These are phyloP conservation scores for Drosophila repletoides DNA, from an alignment of 1,140 invertebrate genomes.

Conservation along the genomic window DNA sequence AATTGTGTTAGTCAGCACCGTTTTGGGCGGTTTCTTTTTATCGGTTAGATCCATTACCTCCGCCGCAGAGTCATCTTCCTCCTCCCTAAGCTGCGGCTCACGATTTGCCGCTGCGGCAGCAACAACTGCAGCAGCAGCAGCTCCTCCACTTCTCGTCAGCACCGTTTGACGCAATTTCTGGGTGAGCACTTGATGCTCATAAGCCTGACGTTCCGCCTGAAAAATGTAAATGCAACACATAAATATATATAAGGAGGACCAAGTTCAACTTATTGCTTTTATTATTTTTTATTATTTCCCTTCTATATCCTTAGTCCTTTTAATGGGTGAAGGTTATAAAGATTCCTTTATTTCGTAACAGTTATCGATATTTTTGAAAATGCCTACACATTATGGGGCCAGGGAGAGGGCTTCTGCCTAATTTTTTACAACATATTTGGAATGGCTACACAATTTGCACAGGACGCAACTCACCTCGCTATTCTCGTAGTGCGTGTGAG, in stretches of 20 bases:
- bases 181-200: conserved; percentile 84
- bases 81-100: conserved; percentile 83
- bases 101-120: conserved; percentile 86
- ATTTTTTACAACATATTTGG: not conserved
- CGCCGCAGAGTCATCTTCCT: conserved; percentile 85
- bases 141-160: conserved; percentile 87
- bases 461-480: conserved; percentile 84
- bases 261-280: too few species aligned
- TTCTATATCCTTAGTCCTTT: too few species aligned
- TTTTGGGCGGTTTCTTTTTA: conserved; percentile 84
- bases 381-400: too few species aligned
- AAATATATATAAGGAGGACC: too few species aligned
- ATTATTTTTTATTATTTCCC: too few species aligned
- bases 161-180: conserved; percentile 96
- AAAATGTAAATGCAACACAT: not conserved
- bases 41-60: conserved; percentile 92
- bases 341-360: too few species aligned
- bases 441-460: too few species aligned
- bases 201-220: conserved; percentile 84
- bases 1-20: conserved; percentile 92
- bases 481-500: conserved; percentile 85
- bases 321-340: too few species aligned
- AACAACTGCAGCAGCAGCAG: conserved; percentile 82
- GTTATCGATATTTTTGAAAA: too few species aligned
- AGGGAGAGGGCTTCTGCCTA: too few species aligned